Evolutionary conservation across 2,888 invertebrate genomes (phyloP).

Genomic region (Bibio marci): DNA sequence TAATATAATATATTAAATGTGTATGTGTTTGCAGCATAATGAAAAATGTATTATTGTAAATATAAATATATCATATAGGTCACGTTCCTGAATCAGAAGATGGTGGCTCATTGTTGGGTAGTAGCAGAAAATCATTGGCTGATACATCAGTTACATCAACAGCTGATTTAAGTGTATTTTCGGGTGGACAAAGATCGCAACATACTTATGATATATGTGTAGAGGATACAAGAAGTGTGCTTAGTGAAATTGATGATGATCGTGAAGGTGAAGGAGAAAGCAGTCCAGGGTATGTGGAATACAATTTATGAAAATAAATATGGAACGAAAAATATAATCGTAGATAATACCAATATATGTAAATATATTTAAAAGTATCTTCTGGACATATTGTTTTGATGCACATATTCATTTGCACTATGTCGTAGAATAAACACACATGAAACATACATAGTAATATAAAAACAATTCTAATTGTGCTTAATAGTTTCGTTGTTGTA

Average conservation of each 20-base stretch:
- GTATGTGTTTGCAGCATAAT: background rate
- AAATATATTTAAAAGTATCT: too few species aligned
- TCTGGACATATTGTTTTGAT: too few species aligned
- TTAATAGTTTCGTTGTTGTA: too few species aligned
- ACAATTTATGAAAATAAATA: too few species aligned
- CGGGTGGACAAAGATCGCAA: constrained; percentile 32
- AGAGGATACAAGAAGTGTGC: constrained; percentile 11
- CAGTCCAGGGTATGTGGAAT: constrained; percentile 12
- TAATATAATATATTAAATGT: too few species aligned
- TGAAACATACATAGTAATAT: too few species aligned
- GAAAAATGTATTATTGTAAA: background rate
- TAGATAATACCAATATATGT: too few species aligned
- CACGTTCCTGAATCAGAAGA: constrained; percentile 31
- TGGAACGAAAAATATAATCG: too few species aligned
- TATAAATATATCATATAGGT: constrained; percentile 4
- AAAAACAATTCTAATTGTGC: too few species aligned
- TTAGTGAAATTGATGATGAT: constrained; percentile 6
- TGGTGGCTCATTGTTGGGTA: constrained; percentile 47
- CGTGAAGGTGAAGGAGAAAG: constrained; percentile 7
- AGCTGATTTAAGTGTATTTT: constrained; percentile 65
- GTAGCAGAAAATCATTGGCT: constrained; percentile 61
- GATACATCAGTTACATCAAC: constrained; percentile 74
- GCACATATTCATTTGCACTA: too few species aligned
- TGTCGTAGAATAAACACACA: too few species aligned
- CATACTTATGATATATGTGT: constrained; percentile 11